Evolutionary conservation across 2,797 vertebrate genomes (phyloP).

Genomic region (Pseudocheirus occidentalis): DNA sequence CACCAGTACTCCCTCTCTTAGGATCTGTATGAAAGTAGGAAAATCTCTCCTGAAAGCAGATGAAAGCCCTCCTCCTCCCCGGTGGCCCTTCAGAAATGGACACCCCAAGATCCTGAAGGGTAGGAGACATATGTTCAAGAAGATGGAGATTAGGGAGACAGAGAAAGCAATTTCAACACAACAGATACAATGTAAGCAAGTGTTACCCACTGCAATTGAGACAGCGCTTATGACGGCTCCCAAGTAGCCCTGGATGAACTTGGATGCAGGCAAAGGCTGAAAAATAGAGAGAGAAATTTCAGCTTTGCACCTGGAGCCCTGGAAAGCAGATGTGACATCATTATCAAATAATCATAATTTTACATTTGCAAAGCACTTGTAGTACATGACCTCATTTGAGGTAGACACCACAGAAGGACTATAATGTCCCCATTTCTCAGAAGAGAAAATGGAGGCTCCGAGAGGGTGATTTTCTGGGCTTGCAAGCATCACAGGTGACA

Average conservation of each 20-base stretch:
- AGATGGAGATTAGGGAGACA: neutral
- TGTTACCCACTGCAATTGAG: conserved; percentile 94
- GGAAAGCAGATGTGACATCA: neutral
- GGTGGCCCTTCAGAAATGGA: neutral
- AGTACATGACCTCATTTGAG: neutral
- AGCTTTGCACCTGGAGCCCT: neutral
- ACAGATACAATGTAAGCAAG: neutral
- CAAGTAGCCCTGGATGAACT: conserved; percentile 93
- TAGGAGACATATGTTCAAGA: neutral
- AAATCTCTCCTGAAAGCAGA: neutral
- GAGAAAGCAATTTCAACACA: neutral
- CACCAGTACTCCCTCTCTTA: too few species aligned
- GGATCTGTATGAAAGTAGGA: neutral
- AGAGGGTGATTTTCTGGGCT: neutral
- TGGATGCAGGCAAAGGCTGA: conserved; percentile 90
- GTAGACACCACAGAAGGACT: neutral
- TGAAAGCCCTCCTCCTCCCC: neutral
- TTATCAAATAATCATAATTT: neutral
- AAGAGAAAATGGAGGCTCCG: neutral
- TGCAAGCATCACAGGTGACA: neutral
- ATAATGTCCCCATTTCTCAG: neutral
- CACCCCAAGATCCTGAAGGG: neutral
- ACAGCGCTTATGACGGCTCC: conserved; percentile 95
- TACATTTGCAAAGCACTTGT: neutral
- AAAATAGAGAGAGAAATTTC: conserved; percentile 74